Conservation (phyloP, 2,888 invertebrate genomes). For the Archips crataeganus region DNA sequence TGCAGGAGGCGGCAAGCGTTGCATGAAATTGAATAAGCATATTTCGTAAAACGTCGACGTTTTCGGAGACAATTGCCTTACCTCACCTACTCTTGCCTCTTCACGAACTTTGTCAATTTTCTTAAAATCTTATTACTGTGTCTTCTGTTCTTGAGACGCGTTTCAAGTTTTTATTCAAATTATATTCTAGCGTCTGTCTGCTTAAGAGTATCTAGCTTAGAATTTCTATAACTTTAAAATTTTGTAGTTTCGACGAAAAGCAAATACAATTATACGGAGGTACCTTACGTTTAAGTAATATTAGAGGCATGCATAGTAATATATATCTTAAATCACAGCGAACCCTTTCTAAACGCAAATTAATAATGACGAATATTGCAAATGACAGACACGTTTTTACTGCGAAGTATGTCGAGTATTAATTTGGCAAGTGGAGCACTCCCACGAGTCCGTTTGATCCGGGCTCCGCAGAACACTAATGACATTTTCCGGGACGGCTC, state of each 20-base stretch:
- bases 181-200: slow-evolving; percentile 45
- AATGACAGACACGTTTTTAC: slow-evolving; percentile 72
- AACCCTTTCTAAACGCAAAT: slow-evolving; percentile 71
- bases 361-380: slow-evolving; percentile 71
- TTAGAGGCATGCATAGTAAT: not conserved
- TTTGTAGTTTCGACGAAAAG: not conserved
- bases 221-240: not conserved
- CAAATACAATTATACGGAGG: not conserved
- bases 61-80: slow-evolving; percentile 86
- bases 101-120: slow-evolving; percentile 85
- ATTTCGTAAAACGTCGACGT: slow-evolving; percentile 86
- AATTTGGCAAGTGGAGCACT: slow-evolving; percentile 77
- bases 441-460: slow-evolving; percentile 82
- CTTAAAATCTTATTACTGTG: slow-evolving; percentile 81
- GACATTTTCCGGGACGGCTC: slow-evolving; percentile 75
- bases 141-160: slow-evolving; percentile 71
- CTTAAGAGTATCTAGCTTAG: not conserved
- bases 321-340: slow-evolving; percentile 7
- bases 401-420: slow-evolving; percentile 75
- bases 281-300: not conserved
- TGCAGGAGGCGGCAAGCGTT: slow-evolving; percentile 86
- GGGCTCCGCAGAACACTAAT: slow-evolving; percentile 72
- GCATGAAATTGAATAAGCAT: slow-evolving; percentile 87
- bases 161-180: slow-evolving; percentile 60
- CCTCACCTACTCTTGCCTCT: slow-evolving; percentile 84